phyloP scores from a whole-genome alignment of 2,113 vertebrate species.

The Dinomys branickii region DNA sequence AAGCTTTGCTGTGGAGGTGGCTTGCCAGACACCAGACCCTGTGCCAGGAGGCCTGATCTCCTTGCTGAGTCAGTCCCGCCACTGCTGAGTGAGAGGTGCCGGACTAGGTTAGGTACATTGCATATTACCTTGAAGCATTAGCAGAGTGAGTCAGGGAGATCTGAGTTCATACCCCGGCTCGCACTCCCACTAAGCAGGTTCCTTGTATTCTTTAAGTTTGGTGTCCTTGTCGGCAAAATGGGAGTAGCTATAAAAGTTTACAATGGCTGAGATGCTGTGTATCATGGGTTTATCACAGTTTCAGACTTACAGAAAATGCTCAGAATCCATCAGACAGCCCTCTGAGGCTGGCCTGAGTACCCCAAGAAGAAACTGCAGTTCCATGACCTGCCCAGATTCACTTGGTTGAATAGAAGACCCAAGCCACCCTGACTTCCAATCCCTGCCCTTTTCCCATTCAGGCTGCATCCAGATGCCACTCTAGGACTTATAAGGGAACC shows the following conservation, averaged over 20 bases:
- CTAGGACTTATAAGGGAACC: neutral
- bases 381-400: neutral
- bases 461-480: neutral
- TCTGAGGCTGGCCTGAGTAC: neutral
- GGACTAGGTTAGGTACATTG: neutral
- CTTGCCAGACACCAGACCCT: neutral
- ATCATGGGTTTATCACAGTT: neutral
- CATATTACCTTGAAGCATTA: neutral
- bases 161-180: neutral
- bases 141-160: neutral
- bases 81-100: neutral
- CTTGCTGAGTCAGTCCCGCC: neutral
- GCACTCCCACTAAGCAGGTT: neutral
- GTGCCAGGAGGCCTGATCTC: neutral
- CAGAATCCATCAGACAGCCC: neutral
- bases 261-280: neutral
- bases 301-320: neutral
- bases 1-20: neutral
- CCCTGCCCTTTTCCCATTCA: neutral
- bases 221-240: neutral
- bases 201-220: neutral
- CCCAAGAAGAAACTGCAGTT: neutral
- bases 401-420: neutral
- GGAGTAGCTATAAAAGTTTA: neutral
- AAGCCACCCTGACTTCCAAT: neutral